phyloP scores from a whole-genome alignment of 37 sponge, comb jelly and placozoan genomes.

The Spongia lamella region DNA sequence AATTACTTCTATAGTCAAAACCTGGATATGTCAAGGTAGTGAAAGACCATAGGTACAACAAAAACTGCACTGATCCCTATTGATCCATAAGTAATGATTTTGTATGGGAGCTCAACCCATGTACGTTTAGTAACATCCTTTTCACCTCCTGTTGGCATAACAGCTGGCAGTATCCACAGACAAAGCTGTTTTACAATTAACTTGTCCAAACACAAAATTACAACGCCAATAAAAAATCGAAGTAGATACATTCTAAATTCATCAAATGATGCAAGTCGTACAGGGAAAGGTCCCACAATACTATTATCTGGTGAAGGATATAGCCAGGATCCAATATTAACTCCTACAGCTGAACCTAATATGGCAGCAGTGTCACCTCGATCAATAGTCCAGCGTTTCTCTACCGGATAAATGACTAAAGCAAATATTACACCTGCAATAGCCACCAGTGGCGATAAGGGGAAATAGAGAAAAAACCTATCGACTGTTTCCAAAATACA shows the following conservation, averaged over 20 bases:
- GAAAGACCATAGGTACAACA: slow-evolving; percentile 39
- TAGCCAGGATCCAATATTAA: slow-evolving; percentile 25
- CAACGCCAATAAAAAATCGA: slow-evolving; percentile 70
- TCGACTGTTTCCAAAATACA: slow-evolving; percentile 50
- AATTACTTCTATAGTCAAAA: too few relatives aligned
- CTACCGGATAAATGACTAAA: slow-evolving; percentile 80
- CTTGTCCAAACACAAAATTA: slow-evolving; percentile 67
- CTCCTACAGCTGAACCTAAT: slow-evolving; percentile 56
- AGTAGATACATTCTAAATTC: slow-evolving; percentile 43
- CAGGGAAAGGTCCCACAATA: slow-evolving; percentile 36
- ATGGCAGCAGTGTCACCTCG: slow-evolving; percentile 94
- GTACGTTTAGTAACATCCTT: slow-evolving; percentile 66
- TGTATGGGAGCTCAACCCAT: slow-evolving; percentile 86
- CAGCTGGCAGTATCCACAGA: slow-evolving; percentile 73
- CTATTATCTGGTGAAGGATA: slow-evolving; percentile 54
- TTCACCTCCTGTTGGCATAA: slow-evolving; percentile 83
- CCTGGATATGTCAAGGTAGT: slow-evolving; percentile 45
- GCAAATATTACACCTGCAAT: slow-evolving; percentile 42
- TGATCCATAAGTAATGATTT: slow-evolving; percentile 72
- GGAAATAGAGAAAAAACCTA: slow-evolving; percentile 36
- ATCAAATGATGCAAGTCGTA: slow-evolving; percentile 39
- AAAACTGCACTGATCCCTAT: slow-evolving; percentile 71
- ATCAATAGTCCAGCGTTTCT: slow-evolving; percentile 75
- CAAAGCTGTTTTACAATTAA: slow-evolving; percentile 82
- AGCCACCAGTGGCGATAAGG: slow-evolving; percentile 17